Evolutionary conservation across 2,888 invertebrate species (phyloP).

Genomic region (Mystacides longicornis): DNA sequence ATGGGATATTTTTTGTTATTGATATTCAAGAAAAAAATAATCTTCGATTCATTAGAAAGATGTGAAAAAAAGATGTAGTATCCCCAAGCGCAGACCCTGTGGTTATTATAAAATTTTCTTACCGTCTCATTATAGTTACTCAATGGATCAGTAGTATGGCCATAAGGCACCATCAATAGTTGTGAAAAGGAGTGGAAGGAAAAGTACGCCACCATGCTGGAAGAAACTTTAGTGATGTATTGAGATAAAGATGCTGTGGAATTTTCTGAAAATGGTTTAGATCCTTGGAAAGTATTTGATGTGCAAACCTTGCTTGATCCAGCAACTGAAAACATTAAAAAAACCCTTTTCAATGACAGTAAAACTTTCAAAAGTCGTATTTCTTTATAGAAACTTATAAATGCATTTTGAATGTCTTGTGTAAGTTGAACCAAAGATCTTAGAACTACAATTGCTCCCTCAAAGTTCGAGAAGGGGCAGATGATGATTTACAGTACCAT

Average conservation of each 20-base stretch:
- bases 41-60: too few species aligned
- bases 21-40: too few species aligned
- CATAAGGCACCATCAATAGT: conserved; percentile 44
- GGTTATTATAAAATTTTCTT: conserved; percentile 32
- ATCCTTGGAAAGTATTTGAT: conserved; percentile 40
- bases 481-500: too few species aligned
- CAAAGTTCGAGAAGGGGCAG: too few species aligned
- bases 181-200: conserved; percentile 54
- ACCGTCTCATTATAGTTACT: conserved; percentile 41
- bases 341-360: too few species aligned
- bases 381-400: too few species aligned
- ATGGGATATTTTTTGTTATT: too few species aligned
- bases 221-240: conserved; percentile 34
- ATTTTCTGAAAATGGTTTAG: conserved; percentile 46
- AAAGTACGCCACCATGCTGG: conserved; percentile 42
- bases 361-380: too few species aligned
- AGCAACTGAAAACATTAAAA: neutral
- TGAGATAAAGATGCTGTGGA: conserved; percentile 41
- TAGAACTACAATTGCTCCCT: too few species aligned
- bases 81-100: conserved; percentile 52
- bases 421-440: too few species aligned
- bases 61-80: too few species aligned
- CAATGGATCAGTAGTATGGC: conserved; percentile 33
- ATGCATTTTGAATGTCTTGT: too few species aligned
- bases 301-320: neutral